A percentile compares a stretch with the other conserved stretches of the same genome.
phyloP scores from a whole-genome alignment of 2,888 invertebrate genomes.

The Nephrotoma guestfalica region DNA sequence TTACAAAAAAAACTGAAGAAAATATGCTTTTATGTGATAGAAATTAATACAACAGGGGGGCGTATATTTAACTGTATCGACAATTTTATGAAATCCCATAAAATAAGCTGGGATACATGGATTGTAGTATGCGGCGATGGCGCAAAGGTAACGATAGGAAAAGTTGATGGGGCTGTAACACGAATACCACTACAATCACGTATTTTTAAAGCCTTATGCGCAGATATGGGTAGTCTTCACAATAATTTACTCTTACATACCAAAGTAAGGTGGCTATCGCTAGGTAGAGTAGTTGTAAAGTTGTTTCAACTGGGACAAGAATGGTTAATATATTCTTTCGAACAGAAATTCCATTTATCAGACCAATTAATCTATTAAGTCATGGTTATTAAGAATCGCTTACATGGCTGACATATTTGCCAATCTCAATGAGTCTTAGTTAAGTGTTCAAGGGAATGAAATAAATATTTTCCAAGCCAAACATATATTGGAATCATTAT shows the following conservation, averaged over 20 bases:
- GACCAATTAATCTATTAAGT: not conserved
- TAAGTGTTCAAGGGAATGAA: not conserved
- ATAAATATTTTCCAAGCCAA: not conserved
- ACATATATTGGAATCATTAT: not conserved
- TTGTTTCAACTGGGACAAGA: slow-evolving; percentile 8
- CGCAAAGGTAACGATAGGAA: not conserved
- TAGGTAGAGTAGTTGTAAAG: slow-evolving; percentile 5
- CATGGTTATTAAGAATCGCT: not conserved
- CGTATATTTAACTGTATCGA: not conserved
- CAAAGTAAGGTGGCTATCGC: not conserved
- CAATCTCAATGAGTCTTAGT: not conserved
- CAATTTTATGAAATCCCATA: not conserved
- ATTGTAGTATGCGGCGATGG: slow-evolving; percentile 10
- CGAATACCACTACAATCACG: not conserved
- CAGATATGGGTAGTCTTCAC: not conserved
- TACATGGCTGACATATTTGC: not conserved
- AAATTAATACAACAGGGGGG: not conserved
- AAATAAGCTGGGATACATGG: slow-evolving; percentile 7
- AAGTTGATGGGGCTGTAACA: slow-evolving; percentile 7
- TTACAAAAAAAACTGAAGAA: not conserved
- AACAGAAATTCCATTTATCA: not conserved
- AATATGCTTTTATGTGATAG: not conserved
- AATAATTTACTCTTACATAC: not conserved
- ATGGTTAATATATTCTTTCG: not conserved
- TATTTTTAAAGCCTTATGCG: not conserved